Evolutionary conservation across 2,113 vertebrate species (phyloP).

Genomic region (Cryptomyrus ogoouensis): DNA sequence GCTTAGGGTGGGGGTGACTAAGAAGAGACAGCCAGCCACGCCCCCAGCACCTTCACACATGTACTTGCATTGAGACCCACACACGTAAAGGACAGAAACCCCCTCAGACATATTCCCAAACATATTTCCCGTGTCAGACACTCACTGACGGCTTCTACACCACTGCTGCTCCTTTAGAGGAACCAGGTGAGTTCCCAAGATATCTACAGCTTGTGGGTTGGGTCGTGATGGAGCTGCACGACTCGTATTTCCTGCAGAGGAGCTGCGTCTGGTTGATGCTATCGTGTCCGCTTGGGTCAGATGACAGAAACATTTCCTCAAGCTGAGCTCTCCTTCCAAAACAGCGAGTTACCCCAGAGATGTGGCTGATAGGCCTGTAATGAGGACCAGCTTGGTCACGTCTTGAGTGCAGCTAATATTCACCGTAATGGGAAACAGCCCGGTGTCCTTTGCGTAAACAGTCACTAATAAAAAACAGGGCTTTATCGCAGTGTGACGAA

Average conservation of each 20-base stretch:
- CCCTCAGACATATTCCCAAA: not conserved
- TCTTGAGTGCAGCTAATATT: not conserved
- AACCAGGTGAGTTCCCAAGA: not conserved
- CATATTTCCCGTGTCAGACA: not conserved
- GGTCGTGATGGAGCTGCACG: not conserved
- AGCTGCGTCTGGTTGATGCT: slow-evolving; percentile 1
- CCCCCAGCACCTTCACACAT: not conserved
- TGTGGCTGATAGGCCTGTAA: not conserved
- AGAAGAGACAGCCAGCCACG: not conserved
- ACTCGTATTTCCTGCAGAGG: not conserved
- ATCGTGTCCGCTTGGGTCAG: not conserved
- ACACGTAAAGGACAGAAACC: too few relatives aligned
- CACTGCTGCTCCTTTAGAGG: not conserved
- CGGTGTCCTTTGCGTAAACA: not conserved
- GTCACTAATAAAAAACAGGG: not conserved
- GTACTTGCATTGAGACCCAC: not conserved
- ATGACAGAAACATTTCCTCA: slow-evolving; percentile 6
- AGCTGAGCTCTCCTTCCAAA: not conserved
- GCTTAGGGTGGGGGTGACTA: not conserved
- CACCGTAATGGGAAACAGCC: slow-evolving; percentile 4
- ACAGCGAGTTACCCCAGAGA: not conserved
- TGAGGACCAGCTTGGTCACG: slow-evolving; percentile 4
- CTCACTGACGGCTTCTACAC: not conserved
- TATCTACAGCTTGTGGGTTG: not conserved
- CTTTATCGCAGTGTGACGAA: not conserved